Percentiles rank a stretch among this genome's conserved stretches.
Evolutionary conservation across 2,797 vertebrate genomes (phyloP).

Genomic region (Xerus rutilus): DNA sequence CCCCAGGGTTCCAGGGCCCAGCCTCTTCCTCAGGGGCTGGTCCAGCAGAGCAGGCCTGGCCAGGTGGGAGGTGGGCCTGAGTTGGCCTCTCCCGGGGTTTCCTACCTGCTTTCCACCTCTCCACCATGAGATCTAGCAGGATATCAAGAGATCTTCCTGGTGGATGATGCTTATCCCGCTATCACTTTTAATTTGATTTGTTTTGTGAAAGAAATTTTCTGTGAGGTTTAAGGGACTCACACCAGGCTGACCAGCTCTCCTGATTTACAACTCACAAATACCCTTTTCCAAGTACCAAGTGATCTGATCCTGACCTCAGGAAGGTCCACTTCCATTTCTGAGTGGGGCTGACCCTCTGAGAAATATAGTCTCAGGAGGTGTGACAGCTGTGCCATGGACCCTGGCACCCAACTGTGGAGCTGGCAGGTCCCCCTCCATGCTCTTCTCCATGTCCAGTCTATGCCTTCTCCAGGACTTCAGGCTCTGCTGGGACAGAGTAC

Average conservation of each 20-base stretch:
- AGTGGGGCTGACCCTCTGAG: too few relatives aligned
- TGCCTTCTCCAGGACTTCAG: background rate
- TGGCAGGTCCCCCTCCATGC: too few relatives aligned
- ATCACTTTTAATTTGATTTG: background rate
- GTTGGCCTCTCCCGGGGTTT: background rate
- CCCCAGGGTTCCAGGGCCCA: background rate
- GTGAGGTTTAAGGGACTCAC: background rate
- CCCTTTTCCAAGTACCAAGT: background rate
- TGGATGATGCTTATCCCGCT: too few relatives aligned
- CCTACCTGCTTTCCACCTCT: background rate
- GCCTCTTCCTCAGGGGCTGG: background rate
- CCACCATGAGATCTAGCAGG: background rate
- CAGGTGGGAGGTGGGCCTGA: accelerated
- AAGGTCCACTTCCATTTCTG: background rate
- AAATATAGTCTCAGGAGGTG: too few relatives aligned
- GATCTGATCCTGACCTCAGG: background rate
- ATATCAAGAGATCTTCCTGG: background rate
- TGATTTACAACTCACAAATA: background rate
- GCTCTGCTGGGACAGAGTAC: background rate
- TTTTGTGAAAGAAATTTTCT: background rate
- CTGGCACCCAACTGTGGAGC: background rate
- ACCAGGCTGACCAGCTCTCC: background rate
- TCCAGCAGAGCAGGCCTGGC: background rate
- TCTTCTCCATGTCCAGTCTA: background rate
- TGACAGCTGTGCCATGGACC: background rate